These are phyloP conservation scores for Punctoribates punctum DNA, from an alignment of 2,888 invertebrate genomes.

Conservation along the genomic window DNA sequence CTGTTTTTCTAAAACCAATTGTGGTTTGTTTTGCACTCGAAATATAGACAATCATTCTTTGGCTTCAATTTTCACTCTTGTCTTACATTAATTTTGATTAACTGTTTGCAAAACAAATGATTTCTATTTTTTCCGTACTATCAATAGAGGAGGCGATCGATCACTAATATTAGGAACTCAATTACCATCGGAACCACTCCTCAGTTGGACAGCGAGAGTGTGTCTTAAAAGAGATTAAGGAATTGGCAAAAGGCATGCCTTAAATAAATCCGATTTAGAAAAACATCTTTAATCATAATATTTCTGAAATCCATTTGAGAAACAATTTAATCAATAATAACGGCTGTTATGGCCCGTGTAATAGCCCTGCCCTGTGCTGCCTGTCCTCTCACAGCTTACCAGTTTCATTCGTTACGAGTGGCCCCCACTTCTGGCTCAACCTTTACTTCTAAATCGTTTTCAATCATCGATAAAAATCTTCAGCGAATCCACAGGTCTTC, in stretches of 20 bases:
- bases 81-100: neutral
- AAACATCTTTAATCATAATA: conserved; percentile 15
- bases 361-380: neutral
- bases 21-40: neutral
- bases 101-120: conserved; percentile 17
- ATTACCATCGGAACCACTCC: neutral
- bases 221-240: neutral
- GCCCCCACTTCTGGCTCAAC: neutral
- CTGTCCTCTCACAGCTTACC: neutral
- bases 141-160: neutral
- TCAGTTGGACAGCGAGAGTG: neutral
- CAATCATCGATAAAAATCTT: conserved; percentile 7
- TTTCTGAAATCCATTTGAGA: neutral
- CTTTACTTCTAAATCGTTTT: neutral
- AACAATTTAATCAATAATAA: neutral
- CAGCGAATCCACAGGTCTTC: conserved; percentile 8
- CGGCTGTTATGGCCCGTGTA: neutral
- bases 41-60: too few relatives aligned
- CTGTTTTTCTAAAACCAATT: neutral
- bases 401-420: neutral
- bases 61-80: neutral
- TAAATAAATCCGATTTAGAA: neutral
- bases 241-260: too few relatives aligned
- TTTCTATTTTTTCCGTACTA: neutral
- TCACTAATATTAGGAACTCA: neutral